Percentiles rank a stretch among this genome's conserved stretches.
Conservation (phyloP, 2,888 invertebrate genomes). For the Amiota minor region DNA sequence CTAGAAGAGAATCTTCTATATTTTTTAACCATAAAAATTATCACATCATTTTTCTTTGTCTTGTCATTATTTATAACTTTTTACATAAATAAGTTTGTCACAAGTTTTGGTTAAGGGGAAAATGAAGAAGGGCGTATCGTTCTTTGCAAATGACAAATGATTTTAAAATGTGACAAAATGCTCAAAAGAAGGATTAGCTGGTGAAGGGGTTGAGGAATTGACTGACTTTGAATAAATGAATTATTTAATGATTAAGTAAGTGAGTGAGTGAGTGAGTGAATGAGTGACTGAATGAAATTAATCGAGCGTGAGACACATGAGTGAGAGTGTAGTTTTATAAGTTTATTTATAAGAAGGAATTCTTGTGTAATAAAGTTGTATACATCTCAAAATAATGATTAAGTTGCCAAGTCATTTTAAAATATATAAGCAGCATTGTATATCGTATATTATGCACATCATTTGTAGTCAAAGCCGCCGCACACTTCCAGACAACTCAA, state of each 20-base stretch:
- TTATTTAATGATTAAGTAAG: conserved; percentile 41
- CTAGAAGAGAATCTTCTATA: no score
- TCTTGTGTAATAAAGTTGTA: conserved; percentile 13
- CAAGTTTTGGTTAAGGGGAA: neutral
- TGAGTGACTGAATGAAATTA: conserved; percentile 44
- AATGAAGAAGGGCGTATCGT: conserved; percentile 17
- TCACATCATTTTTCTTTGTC: no score
- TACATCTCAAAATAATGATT: conserved; percentile 8
- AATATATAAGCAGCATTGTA: neutral
- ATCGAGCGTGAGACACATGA: no score
- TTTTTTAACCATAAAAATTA: no score
- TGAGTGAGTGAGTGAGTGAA: conserved; percentile 50
- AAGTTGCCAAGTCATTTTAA: neutral
- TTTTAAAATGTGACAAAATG: conserved; percentile 70
- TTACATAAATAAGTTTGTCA: no score
- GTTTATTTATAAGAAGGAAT: neutral
- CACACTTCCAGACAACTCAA: neutral
- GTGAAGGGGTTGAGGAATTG: conserved; percentile 29
- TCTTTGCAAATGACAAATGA: conserved; percentile 66
- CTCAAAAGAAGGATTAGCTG: conserved; percentile 64
- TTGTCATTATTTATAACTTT: no score
- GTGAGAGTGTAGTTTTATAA: neutral
- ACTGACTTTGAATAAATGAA: no score
- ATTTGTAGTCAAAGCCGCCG: conserved; percentile 15
- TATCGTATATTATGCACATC: conserved; percentile 9